Evolutionary conservation across 2,113 vertebrate species (phyloP).

Genomic region (Leucoraja erinaceus): DNA sequence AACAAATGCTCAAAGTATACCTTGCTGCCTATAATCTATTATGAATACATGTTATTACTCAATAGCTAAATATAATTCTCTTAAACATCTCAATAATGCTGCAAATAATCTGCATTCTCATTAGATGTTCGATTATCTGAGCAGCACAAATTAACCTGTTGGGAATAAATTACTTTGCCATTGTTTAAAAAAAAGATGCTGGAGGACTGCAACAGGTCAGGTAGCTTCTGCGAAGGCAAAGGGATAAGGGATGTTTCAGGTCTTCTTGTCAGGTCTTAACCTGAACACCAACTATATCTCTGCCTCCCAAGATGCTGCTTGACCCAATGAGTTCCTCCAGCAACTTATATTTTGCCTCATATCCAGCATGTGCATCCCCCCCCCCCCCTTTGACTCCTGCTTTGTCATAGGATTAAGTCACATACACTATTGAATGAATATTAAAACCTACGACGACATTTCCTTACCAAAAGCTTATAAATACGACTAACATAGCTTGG

Average conservation of each 20-base stretch:
- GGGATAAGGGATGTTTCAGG: no score
- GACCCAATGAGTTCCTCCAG: no score
- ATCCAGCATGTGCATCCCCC: no score
- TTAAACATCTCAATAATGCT: not conserved
- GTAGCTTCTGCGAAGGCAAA: no score
- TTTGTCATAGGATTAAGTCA: no score
- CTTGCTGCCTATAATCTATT: not conserved
- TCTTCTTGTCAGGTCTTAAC: no score
- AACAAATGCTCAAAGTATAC: not conserved
- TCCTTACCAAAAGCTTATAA: not conserved
- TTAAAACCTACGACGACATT: not conserved
- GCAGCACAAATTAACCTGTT: not conserved
- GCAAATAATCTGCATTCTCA: not conserved
- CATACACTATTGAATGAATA: not conserved
- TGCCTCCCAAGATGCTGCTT: no score
- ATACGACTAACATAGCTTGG: not conserved
- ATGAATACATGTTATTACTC: not conserved
- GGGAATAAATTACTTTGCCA: not conserved
- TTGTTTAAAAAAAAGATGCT: not conserved
- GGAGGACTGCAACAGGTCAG: no score
- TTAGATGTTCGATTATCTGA: not conserved
- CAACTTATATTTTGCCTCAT: no score
- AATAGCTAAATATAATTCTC: no score
- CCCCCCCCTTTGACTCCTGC: no score
- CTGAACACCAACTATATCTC: no score